These are phyloP conservation scores for Eupelmus urozonus DNA, from an alignment of 2,888 invertebrate species.

Conservation along the genomic window DNA sequence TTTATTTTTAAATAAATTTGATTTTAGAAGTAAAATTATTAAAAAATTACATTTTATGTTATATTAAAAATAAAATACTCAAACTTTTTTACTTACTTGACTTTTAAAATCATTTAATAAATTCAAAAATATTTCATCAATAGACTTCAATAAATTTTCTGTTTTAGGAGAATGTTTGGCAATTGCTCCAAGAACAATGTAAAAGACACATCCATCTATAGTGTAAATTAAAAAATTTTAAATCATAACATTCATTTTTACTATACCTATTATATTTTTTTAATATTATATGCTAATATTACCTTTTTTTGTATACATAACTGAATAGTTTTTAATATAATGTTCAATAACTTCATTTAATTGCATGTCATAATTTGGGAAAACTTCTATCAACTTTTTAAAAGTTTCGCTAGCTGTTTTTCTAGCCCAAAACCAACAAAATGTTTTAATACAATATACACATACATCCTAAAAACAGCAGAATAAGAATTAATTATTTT, in stretches of 20 bases:
- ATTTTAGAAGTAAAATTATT: too few relatives aligned
- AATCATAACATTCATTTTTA: background rate
- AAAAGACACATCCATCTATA: slow-evolving; percentile 64
- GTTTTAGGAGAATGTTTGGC: slow-evolving; percentile 60
- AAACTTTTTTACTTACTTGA: too few relatives aligned
- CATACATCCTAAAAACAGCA: slow-evolving; percentile 65
- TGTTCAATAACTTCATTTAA: slow-evolving; percentile 61
- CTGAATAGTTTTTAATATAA: slow-evolving; percentile 34
- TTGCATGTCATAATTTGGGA: slow-evolving; percentile 54
- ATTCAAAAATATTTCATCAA: slow-evolving; percentile 47
- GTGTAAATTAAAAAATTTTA: slow-evolving; percentile 21
- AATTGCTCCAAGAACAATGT: slow-evolving; percentile 63
- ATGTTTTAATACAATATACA: slow-evolving; percentile 60
- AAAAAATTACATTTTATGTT: too few relatives aligned
- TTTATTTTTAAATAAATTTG: too few relatives aligned
- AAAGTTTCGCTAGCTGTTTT: slow-evolving; percentile 65
- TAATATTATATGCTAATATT: background rate
- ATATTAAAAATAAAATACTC: too few relatives aligned
- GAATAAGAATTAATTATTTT: slow-evolving; percentile 31
- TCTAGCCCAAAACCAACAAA: slow-evolving; percentile 59
- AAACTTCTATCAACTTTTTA: slow-evolving; percentile 65
- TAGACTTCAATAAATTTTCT: slow-evolving; percentile 19
- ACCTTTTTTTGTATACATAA: slow-evolving; percentile 33
- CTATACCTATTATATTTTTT: too few relatives aligned
- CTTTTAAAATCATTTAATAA: slow-evolving; percentile 61